Evolutionary conservation across 2,888 invertebrate genomes (phyloP).

Genomic region (Linnaemya tessellans): DNA sequence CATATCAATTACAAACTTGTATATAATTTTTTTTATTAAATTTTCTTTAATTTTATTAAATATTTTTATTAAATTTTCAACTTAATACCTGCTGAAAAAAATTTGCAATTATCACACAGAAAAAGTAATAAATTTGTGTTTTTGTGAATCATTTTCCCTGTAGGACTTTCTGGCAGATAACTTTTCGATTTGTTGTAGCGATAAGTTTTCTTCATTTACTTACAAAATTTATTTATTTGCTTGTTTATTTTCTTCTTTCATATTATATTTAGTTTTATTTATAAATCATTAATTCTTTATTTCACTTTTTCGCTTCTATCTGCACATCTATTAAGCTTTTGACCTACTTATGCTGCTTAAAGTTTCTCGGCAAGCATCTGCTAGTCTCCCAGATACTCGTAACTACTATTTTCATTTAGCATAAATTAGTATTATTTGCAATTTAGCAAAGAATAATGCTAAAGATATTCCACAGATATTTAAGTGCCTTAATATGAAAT

Average conservation of each 20-base stretch:
- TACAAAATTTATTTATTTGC: not conserved
- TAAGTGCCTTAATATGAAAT: not conserved
- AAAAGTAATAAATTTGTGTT: too few species aligned
- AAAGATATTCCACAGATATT: slow-evolving; percentile 11
- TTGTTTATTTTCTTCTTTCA: not conserved
- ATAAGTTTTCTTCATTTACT: not conserved
- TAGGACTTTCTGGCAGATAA: too few species aligned
- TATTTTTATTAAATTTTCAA: too few species aligned
- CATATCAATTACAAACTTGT: too few species aligned
- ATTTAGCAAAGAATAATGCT: slow-evolving; percentile 31
- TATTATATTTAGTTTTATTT: not conserved
- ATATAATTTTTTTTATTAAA: too few species aligned
- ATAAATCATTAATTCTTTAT: slow-evolving; percentile 1
- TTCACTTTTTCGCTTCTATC: not conserved
- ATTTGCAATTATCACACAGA: too few species aligned
- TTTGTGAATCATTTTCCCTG: too few species aligned
- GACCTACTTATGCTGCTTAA: not conserved
- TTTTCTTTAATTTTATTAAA: too few species aligned
- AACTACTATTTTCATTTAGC: not conserved
- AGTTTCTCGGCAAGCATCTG: not conserved
- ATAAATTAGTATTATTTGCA: slow-evolving; percentile 59
- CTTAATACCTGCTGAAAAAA: too few species aligned
- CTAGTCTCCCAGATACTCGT: slow-evolving; percentile 2
- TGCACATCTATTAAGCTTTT: slow-evolving; percentile 1
- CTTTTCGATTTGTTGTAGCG: too few species aligned